Evolutionary conservation across 2,113 vertebrate species (phyloP).

Genomic region (Upupa epops): DNA sequence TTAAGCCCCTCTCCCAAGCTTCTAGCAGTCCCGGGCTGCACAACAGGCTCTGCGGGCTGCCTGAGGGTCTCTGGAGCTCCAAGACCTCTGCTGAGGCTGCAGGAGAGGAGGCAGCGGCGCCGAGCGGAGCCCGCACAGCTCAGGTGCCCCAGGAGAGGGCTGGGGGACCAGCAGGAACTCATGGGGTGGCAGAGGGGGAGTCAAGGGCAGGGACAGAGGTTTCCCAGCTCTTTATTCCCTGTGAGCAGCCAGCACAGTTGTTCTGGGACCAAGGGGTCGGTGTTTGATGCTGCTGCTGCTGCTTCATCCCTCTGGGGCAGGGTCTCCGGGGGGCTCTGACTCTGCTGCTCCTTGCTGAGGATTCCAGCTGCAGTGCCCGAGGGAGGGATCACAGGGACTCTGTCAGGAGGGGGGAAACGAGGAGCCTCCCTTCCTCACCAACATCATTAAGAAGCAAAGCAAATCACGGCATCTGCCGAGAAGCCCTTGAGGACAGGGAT

Average conservation of each 20-base stretch:
- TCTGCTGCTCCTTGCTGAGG: background rate
- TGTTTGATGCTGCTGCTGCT: background rate
- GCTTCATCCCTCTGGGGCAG: background rate
- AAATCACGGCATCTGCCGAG: conserved; percentile 10
- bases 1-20: background rate
- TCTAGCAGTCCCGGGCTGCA: background rate
- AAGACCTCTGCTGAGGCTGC: background rate
- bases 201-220: background rate
- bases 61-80: background rate
- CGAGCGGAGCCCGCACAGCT: background rate
- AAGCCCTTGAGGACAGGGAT: conserved; percentile 37
- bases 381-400: background rate
- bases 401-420: background rate
- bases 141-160: background rate
- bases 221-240: accelerated
- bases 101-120: background rate
- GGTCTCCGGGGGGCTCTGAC: background rate
- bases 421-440: background rate
- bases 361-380: background rate
- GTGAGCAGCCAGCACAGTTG: background rate
- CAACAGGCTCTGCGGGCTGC: background rate
- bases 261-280: background rate
- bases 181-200: background rate
- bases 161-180: background rate
- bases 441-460: background rate